Conservation (phyloP, 2,888 invertebrate species). For the Drosophila robusta region DNA sequence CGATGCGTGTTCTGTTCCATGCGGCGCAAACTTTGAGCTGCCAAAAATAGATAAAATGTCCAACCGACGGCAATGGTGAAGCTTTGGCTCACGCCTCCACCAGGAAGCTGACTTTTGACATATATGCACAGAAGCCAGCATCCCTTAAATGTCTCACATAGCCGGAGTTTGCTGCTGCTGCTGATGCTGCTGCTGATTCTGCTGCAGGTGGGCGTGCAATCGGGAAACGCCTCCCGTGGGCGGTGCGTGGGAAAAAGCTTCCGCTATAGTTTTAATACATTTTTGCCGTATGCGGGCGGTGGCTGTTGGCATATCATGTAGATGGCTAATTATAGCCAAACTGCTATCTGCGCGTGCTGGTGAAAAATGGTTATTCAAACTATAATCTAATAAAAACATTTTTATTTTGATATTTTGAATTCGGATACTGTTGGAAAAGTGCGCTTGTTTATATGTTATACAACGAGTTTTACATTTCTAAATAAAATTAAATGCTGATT, state of each 20-base stretch:
- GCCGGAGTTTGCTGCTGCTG: conserved; percentile 10
- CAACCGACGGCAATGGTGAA: conserved; percentile 11
- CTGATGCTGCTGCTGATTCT: conserved; percentile 3
- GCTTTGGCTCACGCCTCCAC: conserved; percentile 23
- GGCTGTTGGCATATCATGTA: background rate
- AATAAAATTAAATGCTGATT: too few relatives aligned
- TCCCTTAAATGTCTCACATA: conserved; percentile 35
- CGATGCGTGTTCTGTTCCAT: conserved; percentile 9
- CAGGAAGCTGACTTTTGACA: conserved; percentile 47
- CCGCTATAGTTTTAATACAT: conserved; percentile 6
- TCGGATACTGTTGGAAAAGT: too few relatives aligned
- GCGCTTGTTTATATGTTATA: too few relatives aligned
- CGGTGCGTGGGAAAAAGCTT: conserved; percentile 25
- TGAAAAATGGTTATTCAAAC: too few relatives aligned
- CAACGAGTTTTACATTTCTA: too few relatives aligned
- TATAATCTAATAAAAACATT: too few relatives aligned
- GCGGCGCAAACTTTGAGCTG: conserved; percentile 43
- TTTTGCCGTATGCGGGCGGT: background rate
- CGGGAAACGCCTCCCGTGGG: conserved; percentile 3
- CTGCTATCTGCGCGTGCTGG: background rate
- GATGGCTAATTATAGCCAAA: background rate
- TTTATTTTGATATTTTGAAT: too few relatives aligned
- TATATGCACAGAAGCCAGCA: conserved; percentile 28
- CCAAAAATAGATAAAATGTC: conserved; percentile 49
- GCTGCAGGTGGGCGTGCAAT: conserved; percentile 18